These are phyloP conservation scores for Mustelus asterias DNA, from an alignment of 2,113 vertebrate genomes.

Conservation along the genomic window DNA sequence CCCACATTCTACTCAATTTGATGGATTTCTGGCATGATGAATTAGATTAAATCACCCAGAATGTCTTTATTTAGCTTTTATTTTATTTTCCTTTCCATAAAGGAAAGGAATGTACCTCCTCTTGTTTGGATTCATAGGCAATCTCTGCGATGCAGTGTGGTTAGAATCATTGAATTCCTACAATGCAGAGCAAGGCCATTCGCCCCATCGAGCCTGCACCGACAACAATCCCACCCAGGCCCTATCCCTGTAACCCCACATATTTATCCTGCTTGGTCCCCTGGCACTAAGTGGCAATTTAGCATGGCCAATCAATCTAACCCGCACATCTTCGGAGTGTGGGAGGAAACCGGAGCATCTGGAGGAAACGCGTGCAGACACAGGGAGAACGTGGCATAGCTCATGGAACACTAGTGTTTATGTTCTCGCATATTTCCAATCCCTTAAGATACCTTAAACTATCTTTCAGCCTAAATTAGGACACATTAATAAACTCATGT, in stretches of 20 bases:
- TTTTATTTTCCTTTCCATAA: neutral
- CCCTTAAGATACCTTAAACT: neutral
- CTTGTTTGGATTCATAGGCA: neutral
- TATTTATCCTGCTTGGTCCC: too few relatives aligned
- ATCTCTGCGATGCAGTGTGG: neutral
- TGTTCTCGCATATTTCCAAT: neutral
- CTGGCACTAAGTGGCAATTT: too few relatives aligned
- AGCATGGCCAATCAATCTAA: too few relatives aligned
- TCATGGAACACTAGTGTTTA: neutral
- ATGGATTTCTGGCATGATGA: neutral
- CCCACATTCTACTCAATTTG: neutral
- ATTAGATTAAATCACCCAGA: neutral
- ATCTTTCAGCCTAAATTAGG: neutral
- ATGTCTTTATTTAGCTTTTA: neutral
- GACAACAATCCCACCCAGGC: too few relatives aligned
- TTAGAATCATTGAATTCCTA: neutral
- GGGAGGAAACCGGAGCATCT: too few relatives aligned
- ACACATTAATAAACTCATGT: neutral
- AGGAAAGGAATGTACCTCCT: neutral
- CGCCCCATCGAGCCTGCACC: too few relatives aligned
- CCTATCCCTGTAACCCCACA: too few relatives aligned
- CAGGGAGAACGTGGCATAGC: neutral
- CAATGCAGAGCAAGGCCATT: too few relatives aligned
- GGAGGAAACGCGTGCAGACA: too few relatives aligned
- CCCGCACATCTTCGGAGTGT: too few relatives aligned